Base-by-base conservation (phyloP, 2,113 vertebrate species). In the Mobula hypostoma region DNA sequence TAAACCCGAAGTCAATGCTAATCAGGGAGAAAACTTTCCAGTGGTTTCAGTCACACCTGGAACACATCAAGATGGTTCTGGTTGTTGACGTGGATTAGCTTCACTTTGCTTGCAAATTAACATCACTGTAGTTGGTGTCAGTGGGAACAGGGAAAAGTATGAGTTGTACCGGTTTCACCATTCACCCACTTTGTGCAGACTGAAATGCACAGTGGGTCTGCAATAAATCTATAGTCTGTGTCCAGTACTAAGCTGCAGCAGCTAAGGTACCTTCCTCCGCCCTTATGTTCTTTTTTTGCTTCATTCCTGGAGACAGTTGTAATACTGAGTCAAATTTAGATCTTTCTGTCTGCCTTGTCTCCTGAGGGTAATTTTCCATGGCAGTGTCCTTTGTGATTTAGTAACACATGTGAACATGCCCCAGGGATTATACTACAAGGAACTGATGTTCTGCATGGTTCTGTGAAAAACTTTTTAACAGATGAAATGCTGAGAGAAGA, bases 301-400 rank as follows among this genome's bases (percentile, higher is more conserved):
- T 93, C 70, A 93, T 93, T 74, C 70, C 91, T 24, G 0, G 32
- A 90, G 91, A 56, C 19, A 17, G 32, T 29, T 56, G 36, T 56
- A 29, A 36, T 7, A 74, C 24, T 11, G 21, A 29, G 72, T 70
- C 91, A 93, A 93, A 74, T 93, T 93, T 74, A 93, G 91, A 56
- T 32, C 21, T 74, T 32, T 74, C 91, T 40, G 36, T 56, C 36
- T 74, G 70, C 68, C 68, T 72, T 93, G 70, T 93, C 91, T 93
- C 91, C 70, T 27, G 91, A 93, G 91, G 32, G 74, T 93, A 32
- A 72, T 74, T 48, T 93, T 72, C 91, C 27, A 48, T 76, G 68
- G 11, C 7, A 27, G 66, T 93, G 36, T 74, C 70, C 36, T 66
- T 40, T 56, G 40, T 72, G 91, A 93, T 93, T 72, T 93, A 56